Percentiles rank a stretch among this genome's conserved stretches.
phyloP scores from a whole-genome alignment of 2,797 vertebrate species.

The Echiichthys vipera region DNA sequence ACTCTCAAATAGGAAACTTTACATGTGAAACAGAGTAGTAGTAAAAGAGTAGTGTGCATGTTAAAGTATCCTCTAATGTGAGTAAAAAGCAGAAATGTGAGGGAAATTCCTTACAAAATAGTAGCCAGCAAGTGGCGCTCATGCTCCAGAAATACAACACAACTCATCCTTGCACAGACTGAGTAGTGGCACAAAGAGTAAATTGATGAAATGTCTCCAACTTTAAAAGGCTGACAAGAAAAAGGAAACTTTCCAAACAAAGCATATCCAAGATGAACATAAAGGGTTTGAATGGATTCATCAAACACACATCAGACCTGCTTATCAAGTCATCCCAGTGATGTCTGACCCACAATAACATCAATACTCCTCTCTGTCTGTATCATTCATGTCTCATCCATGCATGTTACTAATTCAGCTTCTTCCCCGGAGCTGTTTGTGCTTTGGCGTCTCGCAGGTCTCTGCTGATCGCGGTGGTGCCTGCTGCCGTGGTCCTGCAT shows the following conservation, averaged over 20 bases:
- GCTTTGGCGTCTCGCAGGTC: too few relatives aligned
- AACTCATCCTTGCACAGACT: not conserved
- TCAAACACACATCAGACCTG: slow-evolving; percentile 9
- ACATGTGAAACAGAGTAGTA: not conserved
- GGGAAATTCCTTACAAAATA: not conserved
- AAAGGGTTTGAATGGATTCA: not conserved
- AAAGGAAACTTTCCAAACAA: not conserved
- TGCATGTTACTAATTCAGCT: too few relatives aligned
- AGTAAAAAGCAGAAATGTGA: slow-evolving; percentile 2
- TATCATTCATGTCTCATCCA: too few relatives aligned
- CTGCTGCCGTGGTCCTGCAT: too few relatives aligned
- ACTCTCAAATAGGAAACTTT: not conserved
- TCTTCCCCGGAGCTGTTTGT: too few relatives aligned
- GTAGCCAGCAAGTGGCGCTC: slow-evolving; percentile 50
- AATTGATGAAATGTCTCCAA: not conserved
- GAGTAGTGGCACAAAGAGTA: not conserved
- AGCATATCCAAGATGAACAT: not conserved
- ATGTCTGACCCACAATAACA: slow-evolving; percentile 30
- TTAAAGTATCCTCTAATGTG: not conserved
- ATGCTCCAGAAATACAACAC: slow-evolving; percentile 20
- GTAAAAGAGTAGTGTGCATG: too few relatives aligned
- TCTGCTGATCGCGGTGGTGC: too few relatives aligned
- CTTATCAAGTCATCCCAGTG: slow-evolving; percentile 39
- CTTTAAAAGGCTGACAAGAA: not conserved
- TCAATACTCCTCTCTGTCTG: slow-evolving; percentile 14